Evolutionary conservation across 2,888 invertebrate species (phyloP), one percentile per base, ranked within the genome.

Genomic region (Ennomos quercinarius): DNA sequence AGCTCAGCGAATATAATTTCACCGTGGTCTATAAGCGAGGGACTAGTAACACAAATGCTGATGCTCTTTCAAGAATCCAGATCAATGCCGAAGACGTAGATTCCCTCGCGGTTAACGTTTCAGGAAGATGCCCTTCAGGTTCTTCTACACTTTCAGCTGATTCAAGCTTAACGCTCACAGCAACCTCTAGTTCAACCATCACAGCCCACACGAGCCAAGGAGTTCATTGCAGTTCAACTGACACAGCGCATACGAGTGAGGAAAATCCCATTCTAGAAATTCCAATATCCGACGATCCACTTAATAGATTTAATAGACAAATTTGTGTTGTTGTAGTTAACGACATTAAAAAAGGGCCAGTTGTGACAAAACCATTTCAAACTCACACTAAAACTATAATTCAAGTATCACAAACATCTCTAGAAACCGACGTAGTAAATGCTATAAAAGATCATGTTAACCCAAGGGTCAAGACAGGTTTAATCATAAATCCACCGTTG

Each of bases 381-480:
- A 64, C 27, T 6, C 65, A 3, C 65, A 72, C 44, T 73, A 39
- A 64, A 67, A 44, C n/a, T 68, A 13, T 17, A 17, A 17, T 17
- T 17, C 17, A 17, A 17, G 17, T 17, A 17, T 17, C 17, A 17
- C 17, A 17, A 17, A 17, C 17, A 17, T 17, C 17, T 3, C 17
- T 17, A 3, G 17, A 17, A 17, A 17, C 17, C 17, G 72, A 72
- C 36, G 47, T 74, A 0, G 40, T 71, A 11, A 60, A 69, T 8
- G 63, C 61, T 1, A 57, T 74, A 3, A 72, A 72, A 49, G 70
- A 74, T 57, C 71, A 67, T 37, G 70, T 75, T 0, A 53, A 70
- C 12, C 73, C 74, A 0, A 74, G 71, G 48, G 36, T 72, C 27
- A 71, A 69, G 43, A 73, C 72, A 0, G 73, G 36, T 2, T 13